A percentile compares a stretch with the other conserved stretches of the same genome.
Conservation (phyloP, 2,888 invertebrate species). For the Drosophila barbarae region DNA sequence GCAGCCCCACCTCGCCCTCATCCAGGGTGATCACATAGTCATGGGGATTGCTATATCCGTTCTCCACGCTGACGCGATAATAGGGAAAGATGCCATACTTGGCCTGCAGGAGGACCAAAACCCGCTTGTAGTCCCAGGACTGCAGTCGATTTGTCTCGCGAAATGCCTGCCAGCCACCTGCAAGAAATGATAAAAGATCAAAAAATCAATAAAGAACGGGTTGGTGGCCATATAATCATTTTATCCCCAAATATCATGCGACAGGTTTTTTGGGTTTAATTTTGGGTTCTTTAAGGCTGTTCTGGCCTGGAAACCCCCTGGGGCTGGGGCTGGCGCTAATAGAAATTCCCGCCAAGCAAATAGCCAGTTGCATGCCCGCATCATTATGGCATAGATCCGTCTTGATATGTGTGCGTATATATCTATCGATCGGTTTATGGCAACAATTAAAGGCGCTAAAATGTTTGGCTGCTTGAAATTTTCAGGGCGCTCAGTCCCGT, state of each 20-base stretch:
- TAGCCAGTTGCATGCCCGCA: conserved; percentile 32
- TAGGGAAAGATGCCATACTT: conserved; percentile 78
- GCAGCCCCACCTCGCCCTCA: conserved; percentile 78
- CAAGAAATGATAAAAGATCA: neutral
- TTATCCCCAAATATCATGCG: conserved; percentile 27
- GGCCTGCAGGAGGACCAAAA: conserved; percentile 75
- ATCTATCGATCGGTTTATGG: conserved; percentile 40
- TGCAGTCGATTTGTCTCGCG: conserved; percentile 70
- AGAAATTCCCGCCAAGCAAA: conserved; percentile 21
- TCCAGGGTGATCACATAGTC: conserved; percentile 78
- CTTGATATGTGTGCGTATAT: neutral
- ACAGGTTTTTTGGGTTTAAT: conserved; percentile 18
- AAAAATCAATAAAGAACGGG: neutral
- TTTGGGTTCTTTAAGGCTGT: neutral
- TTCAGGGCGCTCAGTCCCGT: conserved; percentile 41
- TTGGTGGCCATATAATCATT: conserved; percentile 1
- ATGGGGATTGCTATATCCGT: conserved; percentile 76
- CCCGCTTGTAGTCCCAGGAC: conserved; percentile 76
- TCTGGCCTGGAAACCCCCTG: conserved; percentile 10
- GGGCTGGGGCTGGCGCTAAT: conserved; percentile 10
- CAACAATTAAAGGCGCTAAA: conserved; percentile 65
- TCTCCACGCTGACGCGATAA: conserved; percentile 77
- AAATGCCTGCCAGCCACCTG: conserved; percentile 78
- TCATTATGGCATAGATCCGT: conserved; percentile 25
- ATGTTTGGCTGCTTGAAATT: conserved; percentile 64